These are phyloP conservation scores for Stegophylla sp. DNA, from an alignment of 2,888 invertebrate species.

Conservation along the genomic window DNA sequence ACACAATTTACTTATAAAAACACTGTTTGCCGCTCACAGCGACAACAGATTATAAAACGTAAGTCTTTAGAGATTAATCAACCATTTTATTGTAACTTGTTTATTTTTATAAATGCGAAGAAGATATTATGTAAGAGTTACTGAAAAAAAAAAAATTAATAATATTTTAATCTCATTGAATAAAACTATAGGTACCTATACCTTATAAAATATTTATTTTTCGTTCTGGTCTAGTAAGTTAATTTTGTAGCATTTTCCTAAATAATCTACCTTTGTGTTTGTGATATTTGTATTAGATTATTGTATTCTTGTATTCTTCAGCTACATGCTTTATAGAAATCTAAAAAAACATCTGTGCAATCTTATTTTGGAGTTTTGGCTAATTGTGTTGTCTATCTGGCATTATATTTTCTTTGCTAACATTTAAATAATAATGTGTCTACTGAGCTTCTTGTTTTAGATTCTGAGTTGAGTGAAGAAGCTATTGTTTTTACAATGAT, in stretches of 20 bases:
- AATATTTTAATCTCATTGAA: neutral
- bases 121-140: neutral
- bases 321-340: neutral
- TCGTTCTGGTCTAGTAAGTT: neutral
- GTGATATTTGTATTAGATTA: neutral
- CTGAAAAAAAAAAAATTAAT: neutral
- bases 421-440: too few species aligned
- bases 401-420: conserved; percentile 1
- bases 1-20: neutral
- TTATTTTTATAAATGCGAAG: neutral
- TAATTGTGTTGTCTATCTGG: conserved; percentile 2
- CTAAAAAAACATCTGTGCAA: conserved; percentile 29
- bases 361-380: conserved; percentile 1
- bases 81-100: neutral
- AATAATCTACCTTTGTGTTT: neutral
- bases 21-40: conserved; percentile 7
- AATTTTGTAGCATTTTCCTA: neutral
- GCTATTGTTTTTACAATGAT: too few species aligned
- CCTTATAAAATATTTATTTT: too few species aligned
- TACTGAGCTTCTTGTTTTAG: too few species aligned
- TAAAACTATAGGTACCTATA: neutral
- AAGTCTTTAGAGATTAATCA: neutral
- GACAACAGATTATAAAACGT: conserved; percentile 37
- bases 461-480: too few species aligned
- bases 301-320: too few species aligned